A percentile compares a stretch with the other conserved stretches of the same genome.
These are phyloP conservation scores for Platichthys flesus DNA, from an alignment of 2,113 vertebrate species.

Conservation along the genomic window DNA sequence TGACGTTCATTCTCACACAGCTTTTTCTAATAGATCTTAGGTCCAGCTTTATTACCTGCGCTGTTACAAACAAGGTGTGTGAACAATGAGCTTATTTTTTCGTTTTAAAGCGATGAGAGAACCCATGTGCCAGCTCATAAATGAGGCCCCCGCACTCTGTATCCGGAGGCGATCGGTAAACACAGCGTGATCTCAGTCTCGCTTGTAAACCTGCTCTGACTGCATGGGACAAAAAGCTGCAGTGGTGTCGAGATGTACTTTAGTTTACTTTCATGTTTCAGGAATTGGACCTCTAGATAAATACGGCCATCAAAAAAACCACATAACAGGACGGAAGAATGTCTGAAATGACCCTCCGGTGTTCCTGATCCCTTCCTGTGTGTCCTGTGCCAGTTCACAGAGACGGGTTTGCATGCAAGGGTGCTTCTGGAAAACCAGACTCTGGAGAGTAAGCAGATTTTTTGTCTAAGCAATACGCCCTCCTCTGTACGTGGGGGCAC, in stretches of 20 bases:
- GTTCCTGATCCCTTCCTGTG: constrained; percentile 11
- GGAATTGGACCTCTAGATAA: neutral
- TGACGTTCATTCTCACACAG: constrained; percentile 54
- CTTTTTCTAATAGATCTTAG: constrained; percentile 44
- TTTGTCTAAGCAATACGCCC: constrained; percentile 55
- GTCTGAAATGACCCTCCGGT: neutral
- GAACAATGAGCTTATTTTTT: constrained; percentile 61
- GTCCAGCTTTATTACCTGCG: constrained; percentile 64
- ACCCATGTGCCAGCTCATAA: constrained; percentile 72
- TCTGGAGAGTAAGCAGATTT: constrained; percentile 60
- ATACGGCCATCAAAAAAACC: neutral
- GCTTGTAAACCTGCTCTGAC: constrained; percentile 50
- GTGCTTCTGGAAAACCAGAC: constrained; percentile 50
- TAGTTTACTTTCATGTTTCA: neutral
- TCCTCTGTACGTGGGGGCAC: constrained; percentile 44
- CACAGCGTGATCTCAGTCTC: constrained; percentile 64
- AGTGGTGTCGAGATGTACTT: constrained; percentile 19
- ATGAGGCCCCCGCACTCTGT: constrained; percentile 58
- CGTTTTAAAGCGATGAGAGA: constrained; percentile 38
- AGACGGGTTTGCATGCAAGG: constrained; percentile 55
- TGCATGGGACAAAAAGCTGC: constrained; percentile 42
- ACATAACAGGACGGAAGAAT: neutral
- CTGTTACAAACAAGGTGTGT: constrained; percentile 64
- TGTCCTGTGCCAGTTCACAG: constrained; percentile 25
- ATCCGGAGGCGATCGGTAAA: constrained; percentile 68